A percentile compares a stretch with the other conserved stretches of the same genome.
These are phyloP conservation scores for Folsomia candida DNA, from an alignment of 2,888 invertebrate species.

Conservation along the genomic window DNA sequence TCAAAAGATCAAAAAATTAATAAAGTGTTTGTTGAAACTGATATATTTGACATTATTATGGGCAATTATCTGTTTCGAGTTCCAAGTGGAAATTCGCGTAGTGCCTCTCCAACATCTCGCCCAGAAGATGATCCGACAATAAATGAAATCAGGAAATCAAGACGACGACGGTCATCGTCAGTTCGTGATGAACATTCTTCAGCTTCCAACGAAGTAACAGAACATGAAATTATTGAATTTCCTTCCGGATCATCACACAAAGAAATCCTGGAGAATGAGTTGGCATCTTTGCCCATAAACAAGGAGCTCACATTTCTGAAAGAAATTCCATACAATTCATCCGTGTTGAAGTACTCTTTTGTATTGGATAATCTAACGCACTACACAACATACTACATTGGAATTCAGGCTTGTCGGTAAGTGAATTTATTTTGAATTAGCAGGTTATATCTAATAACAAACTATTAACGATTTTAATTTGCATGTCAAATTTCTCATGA, in stretches of 20 bases:
- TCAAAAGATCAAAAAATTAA: not conserved
- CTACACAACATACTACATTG: constrained; percentile 73
- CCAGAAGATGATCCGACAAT: not conserved
- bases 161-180: not conserved
- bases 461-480: no score
- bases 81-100: not conserved
- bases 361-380: constrained; percentile 65
- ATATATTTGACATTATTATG: constrained; percentile 3
- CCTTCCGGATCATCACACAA: not conserved
- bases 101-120: not conserved
- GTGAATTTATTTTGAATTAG: no score
- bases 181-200: not conserved
- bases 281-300: not conserved
- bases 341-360: not conserved
- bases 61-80: not conserved
- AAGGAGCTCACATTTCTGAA: not conserved
- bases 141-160: constrained; percentile 11
- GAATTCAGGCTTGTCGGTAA: constrained; percentile 74
- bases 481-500: no score
- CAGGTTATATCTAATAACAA: no score
- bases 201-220: constrained; percentile 1
- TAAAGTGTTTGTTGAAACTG: not conserved
- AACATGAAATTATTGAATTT: not conserved
- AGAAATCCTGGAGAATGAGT: not conserved
- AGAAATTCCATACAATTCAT: constrained; percentile 1